Evolutionary conservation across 2,113 vertebrate genomes (phyloP).

Genomic region (Martes martes): DNA sequence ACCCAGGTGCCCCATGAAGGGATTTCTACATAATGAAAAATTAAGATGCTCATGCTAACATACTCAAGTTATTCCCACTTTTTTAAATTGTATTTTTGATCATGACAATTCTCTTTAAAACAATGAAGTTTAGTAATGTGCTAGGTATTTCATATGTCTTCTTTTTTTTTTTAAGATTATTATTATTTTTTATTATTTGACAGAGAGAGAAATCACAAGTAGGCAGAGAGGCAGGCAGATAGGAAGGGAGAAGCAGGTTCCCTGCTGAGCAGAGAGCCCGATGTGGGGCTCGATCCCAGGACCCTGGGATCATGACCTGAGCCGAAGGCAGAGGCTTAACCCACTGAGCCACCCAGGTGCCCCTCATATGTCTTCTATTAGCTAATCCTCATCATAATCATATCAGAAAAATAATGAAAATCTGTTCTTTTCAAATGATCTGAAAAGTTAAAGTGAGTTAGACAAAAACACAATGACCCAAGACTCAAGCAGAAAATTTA

Average conservation of each 20-base stretch:
- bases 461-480: neutral
- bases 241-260: too few relatives aligned
- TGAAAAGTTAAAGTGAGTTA: neutral
- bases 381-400: neutral
- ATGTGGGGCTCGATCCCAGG: too few relatives aligned
- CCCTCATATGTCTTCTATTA: neutral
- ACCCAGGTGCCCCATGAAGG: neutral
- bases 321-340: too few relatives aligned
- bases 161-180: too few relatives aligned
- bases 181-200: too few relatives aligned
- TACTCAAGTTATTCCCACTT: neutral
- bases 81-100: neutral
- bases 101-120: neutral
- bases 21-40: neutral
- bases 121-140: neutral
- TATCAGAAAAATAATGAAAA: neutral
- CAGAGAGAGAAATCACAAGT: too few relatives aligned
- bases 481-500: neutral
- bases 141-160: neutral
- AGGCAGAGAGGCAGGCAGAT: too few relatives aligned
- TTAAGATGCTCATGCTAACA: neutral
- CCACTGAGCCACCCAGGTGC: too few relatives aligned
- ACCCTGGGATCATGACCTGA: too few relatives aligned
- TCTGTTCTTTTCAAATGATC: neutral
- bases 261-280: too few relatives aligned